Percentiles rank a stretch among this genome's conserved stretches.
Conservation (phyloP, 64 coral and sea anemone species). For the Stichodactyla mertensii region DNA sequence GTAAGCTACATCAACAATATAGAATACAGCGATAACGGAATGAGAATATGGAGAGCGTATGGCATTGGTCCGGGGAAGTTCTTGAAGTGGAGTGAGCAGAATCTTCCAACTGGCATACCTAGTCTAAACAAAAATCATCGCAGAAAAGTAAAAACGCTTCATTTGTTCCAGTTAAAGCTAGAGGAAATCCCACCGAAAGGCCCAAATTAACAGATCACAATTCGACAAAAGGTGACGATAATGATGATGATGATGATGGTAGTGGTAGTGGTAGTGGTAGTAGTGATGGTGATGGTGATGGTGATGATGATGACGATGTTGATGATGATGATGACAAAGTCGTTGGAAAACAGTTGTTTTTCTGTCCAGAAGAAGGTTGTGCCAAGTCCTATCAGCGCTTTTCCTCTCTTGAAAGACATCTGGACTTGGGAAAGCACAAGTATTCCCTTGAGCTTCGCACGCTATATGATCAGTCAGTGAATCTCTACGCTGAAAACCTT, state of each 20-base stretch:
- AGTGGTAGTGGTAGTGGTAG: no score
- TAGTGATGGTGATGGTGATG: background rate
- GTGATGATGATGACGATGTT: no score
- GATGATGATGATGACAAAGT: background rate
- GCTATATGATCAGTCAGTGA: background rate
- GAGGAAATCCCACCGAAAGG: background rate
- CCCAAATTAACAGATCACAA: background rate
- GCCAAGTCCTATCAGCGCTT: background rate
- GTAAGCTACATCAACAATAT: slow-evolving; percentile 24
- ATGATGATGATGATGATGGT: background rate
- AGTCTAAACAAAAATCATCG: background rate
- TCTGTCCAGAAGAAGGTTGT: background rate
- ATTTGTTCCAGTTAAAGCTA: slow-evolving; percentile 3
- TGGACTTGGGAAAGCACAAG: slow-evolving; percentile 8
- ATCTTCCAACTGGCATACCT: background rate
- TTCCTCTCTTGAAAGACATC: background rate
- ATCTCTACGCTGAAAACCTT: background rate
- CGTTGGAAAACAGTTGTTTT: background rate
- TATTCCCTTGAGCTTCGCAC: slow-evolving; percentile 13
- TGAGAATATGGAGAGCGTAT: slow-evolving; percentile 32
- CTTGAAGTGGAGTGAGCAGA: background rate
- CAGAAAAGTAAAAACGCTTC: background rate
- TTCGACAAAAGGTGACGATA: background rate
- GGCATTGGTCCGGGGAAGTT: slow-evolving; percentile 13
- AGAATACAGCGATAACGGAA: background rate